These are phyloP conservation scores for Melanotaenia nigrans DNA, from an alignment of 2,797 vertebrate species.

Conservation along the genomic window DNA sequence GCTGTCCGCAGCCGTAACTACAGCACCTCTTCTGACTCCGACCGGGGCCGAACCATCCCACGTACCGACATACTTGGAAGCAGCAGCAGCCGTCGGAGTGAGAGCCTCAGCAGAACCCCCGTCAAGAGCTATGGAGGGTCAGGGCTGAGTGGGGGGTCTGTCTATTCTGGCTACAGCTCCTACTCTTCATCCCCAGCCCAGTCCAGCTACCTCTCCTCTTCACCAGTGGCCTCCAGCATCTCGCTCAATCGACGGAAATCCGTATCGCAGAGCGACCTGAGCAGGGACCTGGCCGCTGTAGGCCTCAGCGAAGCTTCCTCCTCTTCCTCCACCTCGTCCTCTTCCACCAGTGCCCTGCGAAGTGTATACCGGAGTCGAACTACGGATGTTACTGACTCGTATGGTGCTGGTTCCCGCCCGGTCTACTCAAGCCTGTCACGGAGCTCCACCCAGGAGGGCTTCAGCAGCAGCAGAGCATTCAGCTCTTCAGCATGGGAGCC, in stretches of 20 bases:
- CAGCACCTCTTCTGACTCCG: constrained; percentile 83
- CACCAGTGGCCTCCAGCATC: constrained; percentile 74
- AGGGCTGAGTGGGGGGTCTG: constrained; percentile 86
- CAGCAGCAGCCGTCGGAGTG: constrained; percentile 78
- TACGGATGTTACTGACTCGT: constrained; percentile 80
- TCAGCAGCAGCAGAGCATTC: constrained; percentile 76
- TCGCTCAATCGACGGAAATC: constrained; percentile 89
- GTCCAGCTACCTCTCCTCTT: constrained; percentile 85
- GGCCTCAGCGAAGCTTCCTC: constrained; percentile 78
- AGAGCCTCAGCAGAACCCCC: constrained; percentile 86
- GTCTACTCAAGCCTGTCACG: constrained; percentile 73
- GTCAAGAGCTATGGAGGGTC: constrained; percentile 73
- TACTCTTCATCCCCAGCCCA: constrained; percentile 76
- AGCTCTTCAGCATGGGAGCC: constrained; percentile 80
- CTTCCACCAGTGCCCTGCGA: constrained; percentile 83
- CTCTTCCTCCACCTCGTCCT: constrained; percentile 72
- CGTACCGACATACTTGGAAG: constrained; percentile 84
- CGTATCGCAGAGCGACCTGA: constrained; percentile 93
- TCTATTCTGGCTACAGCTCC: constrained; percentile 80
- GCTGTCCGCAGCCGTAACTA: constrained; percentile 79
- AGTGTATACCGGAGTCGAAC: constrained; percentile 83
- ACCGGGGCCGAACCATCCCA: constrained; percentile 85
- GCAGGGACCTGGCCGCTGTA: constrained; percentile 88
- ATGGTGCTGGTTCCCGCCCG: constrained; percentile 67
- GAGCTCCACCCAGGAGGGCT: constrained; percentile 80